phyloP scores from a whole-genome alignment of 2,797 vertebrate species.

The Manis javanica region DNA sequence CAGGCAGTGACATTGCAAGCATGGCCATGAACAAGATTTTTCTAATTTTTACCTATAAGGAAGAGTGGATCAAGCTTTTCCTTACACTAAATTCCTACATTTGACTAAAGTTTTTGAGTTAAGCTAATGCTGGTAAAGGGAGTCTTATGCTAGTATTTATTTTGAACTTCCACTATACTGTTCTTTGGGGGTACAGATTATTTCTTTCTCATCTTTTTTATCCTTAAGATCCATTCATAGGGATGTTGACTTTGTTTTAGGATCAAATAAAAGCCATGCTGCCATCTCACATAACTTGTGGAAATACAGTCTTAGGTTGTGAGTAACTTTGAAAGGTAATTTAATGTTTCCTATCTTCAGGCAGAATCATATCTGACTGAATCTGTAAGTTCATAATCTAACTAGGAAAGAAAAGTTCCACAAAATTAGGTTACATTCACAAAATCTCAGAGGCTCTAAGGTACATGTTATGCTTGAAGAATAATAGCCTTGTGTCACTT shows the following conservation, averaged over 20 bases:
- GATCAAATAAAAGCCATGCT: not conserved
- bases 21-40: not conserved
- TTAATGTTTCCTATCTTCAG: slow-evolving; percentile 39
- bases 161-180: not conserved
- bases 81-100: not conserved
- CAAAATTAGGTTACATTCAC: slow-evolving; percentile 15
- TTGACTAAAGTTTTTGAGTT: slow-evolving; percentile 17
- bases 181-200: not conserved
- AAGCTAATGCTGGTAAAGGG: not conserved
- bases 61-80: no score
- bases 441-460: not conserved
- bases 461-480: not conserved
- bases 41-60: no score
- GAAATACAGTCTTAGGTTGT: not conserved
- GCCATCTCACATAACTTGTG: not conserved
- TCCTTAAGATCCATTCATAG: not conserved
- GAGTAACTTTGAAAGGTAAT: slow-evolving; percentile 49
- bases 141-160: not conserved
- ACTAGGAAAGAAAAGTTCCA: slow-evolving; percentile 30
- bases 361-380: not conserved
- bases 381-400: not conserved
- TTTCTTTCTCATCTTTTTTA: slow-evolving; percentile 7
- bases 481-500: not conserved
- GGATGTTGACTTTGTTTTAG: not conserved
- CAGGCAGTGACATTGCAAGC: not conserved